A percentile compares a stretch with the other conserved stretches of the same genome.
Conservation (phyloP, 2,113 vertebrate genomes). For the Eulacestoma nigropectus region DNA sequence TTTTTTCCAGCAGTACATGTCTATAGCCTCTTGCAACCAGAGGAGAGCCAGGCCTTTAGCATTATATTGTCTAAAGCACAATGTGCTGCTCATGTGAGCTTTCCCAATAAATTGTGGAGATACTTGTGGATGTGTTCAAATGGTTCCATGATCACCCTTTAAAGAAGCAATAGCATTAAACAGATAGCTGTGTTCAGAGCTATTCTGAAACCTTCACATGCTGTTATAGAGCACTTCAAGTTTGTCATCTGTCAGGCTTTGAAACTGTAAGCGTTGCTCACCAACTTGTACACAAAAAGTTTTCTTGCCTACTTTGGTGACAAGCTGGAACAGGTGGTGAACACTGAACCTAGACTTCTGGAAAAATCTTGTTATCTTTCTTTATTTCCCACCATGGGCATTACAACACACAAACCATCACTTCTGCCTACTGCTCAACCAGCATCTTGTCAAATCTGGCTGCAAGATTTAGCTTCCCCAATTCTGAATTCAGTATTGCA, state of each 20-base stretch:
- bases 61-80: not conserved
- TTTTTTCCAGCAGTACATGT: not conserved
- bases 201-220: not conserved
- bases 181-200: not conserved
- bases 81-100: not conserved
- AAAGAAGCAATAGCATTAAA: not conserved
- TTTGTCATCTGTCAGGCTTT: not conserved
- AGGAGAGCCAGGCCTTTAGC: not conserved
- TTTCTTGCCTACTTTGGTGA: not conserved
- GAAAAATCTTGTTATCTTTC: conserved; percentile 27
- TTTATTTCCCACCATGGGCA: conserved; percentile 47
- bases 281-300: not conserved
- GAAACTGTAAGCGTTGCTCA: not conserved
- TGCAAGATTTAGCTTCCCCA: conserved; percentile 74
- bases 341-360: conserved; percentile 27
- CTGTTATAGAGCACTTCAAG: not conserved
- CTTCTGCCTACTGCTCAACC: conserved; percentile 61
- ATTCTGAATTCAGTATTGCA: conserved; percentile 76
- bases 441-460: conserved; percentile 74
- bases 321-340: not conserved
- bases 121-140: not conserved
- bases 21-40: not conserved
- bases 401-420: conserved; percentile 46
- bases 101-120: not conserved
- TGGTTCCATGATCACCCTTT: not conserved